Evolutionary conservation across 1,140 invertebrate species (phyloP).

Genomic region (Scaptomyza montana): DNA sequence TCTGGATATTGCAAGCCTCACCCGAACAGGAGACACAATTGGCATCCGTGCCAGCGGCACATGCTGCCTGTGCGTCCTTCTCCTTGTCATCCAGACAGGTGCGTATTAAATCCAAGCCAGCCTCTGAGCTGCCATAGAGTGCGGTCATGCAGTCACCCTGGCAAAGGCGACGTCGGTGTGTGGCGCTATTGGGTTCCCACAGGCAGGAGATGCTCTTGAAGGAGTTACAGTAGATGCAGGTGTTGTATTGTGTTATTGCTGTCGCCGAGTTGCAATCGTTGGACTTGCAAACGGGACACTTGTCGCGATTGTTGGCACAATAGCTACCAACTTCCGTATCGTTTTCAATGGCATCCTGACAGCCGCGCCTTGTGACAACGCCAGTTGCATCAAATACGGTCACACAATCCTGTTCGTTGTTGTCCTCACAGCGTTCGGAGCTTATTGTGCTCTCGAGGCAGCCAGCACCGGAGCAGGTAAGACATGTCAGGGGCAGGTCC

Average conservation of each 20-base stretch:
- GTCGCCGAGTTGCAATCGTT: slow-evolving; percentile 74
- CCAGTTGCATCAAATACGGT: slow-evolving; percentile 60
- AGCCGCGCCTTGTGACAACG: slow-evolving; percentile 60
- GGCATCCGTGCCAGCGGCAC: slow-evolving; percentile 41
- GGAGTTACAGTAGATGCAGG: slow-evolving; percentile 75
- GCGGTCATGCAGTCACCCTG: slow-evolving; percentile 75
- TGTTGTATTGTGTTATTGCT: slow-evolving; percentile 38
- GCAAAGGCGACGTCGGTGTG: slow-evolving; percentile 62
- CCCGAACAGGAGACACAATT: slow-evolving; percentile 57
- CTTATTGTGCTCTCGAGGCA: slow-evolving; percentile 23
- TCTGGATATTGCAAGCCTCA: slow-evolving; percentile 55
- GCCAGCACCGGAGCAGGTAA: slow-evolving; percentile 40
- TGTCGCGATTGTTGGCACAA: slow-evolving; percentile 45
- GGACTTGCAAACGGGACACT: slow-evolving; percentile 73
- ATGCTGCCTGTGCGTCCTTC: slow-evolving; percentile 45
- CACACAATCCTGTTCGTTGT: slow-evolving; percentile 79
- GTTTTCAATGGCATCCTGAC: slow-evolving; percentile 55
- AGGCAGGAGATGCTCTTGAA: slow-evolving; percentile 58
- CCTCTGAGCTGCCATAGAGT: slow-evolving; percentile 58
- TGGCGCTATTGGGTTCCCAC: slow-evolving; percentile 34
- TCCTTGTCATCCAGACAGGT: slow-evolving; percentile 77
- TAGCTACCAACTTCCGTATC: slow-evolving; percentile 22
- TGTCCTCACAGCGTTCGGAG: slow-evolving; percentile 40
- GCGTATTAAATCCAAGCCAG: slow-evolving; percentile 66
- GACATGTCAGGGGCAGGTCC: slow-evolving; percentile 70